phyloP scores from a whole-genome alignment of 2,888 invertebrate species.

The Pecten maximus region DNA sequence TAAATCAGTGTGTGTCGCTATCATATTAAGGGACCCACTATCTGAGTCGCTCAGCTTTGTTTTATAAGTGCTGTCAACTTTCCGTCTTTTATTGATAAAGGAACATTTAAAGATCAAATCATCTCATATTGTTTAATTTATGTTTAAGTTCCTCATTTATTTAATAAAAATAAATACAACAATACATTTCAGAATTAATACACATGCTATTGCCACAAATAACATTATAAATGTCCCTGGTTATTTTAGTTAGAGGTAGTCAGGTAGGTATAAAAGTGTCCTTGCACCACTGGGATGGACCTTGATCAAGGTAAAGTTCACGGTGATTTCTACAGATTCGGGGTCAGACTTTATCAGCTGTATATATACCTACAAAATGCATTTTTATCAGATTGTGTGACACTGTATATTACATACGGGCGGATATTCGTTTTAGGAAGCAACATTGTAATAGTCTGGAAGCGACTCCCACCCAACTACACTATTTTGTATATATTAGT shows the following conservation, averaged over 20 bases:
- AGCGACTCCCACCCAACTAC: not conserved
- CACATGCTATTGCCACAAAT: too few relatives aligned
- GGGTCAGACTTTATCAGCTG: not conserved
- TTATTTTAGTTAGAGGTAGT: not conserved
- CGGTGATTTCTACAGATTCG: not conserved
- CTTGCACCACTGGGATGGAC: not conserved
- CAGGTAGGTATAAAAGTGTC: not conserved
- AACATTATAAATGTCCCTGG: too few relatives aligned
- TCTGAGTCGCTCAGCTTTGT: not conserved
- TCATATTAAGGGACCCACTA: not conserved
- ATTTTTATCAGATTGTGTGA: constrained; percentile 14
- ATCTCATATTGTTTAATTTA: not conserved
- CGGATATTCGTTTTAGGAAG: not conserved
- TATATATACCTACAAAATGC: constrained; percentile 26
- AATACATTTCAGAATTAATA: too few relatives aligned
- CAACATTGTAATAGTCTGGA: not conserved
- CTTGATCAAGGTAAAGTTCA: not conserved
- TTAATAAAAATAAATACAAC: too few relatives aligned
- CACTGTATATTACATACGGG: not conserved
- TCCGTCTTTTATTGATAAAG: too few relatives aligned
- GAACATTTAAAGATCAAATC: too few relatives aligned
- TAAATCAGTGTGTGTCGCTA: not conserved
- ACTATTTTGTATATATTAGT: not conserved
- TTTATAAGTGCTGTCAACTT: not conserved
- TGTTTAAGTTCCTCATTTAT: too few relatives aligned